Conservation (phyloP, 2,797 vertebrate genomes). For the Chelmon rostratus region DNA sequence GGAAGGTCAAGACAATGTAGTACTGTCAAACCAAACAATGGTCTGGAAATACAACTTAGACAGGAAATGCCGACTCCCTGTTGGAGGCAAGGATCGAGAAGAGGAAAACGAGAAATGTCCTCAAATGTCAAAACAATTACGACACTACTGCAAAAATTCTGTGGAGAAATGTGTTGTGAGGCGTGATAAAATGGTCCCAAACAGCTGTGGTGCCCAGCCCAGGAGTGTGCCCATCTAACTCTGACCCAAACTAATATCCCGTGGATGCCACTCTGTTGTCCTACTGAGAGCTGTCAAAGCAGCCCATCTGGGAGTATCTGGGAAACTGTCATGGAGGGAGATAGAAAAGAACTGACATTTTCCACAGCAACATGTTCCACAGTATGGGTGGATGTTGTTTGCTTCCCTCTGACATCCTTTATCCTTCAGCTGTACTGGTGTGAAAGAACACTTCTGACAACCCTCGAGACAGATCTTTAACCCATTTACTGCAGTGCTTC, state of each 20-base stretch:
- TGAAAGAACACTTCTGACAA: conserved; percentile 59
- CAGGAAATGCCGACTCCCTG: conserved; percentile 35
- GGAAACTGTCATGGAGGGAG: conserved; percentile 60
- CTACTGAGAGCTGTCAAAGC: conserved; percentile 61
- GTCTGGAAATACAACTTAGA: conserved; percentile 23
- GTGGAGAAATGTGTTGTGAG: conserved; percentile 24
- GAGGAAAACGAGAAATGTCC: conserved; percentile 23
- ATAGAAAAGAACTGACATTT: conserved; percentile 52
- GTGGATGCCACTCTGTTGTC: conserved; percentile 47
- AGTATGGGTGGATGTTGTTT: conserved; percentile 52
- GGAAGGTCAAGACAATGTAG: conserved; percentile 42
- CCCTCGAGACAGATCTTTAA: conserved; percentile 54
- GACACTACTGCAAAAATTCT: background rate
- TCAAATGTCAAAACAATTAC: conserved; percentile 45
- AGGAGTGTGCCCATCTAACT: conserved; percentile 41
- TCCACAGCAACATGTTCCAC: conserved; percentile 53
- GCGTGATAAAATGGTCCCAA: conserved; percentile 29
- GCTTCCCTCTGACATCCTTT: conserved; percentile 53
- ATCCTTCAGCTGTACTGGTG: conserved; percentile 54
- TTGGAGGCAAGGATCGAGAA: conserved; percentile 17
- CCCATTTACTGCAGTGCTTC: conserved; percentile 52
- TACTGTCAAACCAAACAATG: conserved; percentile 54
- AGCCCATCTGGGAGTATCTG: conserved; percentile 60
- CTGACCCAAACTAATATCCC: conserved; percentile 54
- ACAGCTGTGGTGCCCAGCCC: conserved; percentile 24